Conservation (phyloP, 2,113 vertebrate genomes). For the Anhinga rufa region DNA sequence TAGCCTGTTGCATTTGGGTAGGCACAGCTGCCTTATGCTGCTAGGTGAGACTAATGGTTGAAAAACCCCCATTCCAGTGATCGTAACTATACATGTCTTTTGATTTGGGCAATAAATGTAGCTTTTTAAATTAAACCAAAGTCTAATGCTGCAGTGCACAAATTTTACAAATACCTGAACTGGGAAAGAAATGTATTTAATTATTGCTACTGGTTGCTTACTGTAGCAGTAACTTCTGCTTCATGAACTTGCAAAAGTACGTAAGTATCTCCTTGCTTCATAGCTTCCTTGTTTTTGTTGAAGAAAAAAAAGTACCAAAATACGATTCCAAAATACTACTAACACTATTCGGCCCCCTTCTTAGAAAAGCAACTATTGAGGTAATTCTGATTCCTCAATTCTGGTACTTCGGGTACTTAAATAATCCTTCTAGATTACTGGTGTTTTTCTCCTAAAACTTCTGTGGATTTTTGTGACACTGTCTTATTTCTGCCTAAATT, state of each 20-base stretch:
- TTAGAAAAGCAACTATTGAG: not conserved
- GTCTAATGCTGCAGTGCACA: not conserved
- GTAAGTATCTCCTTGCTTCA: not conserved
- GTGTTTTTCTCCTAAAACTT: not conserved
- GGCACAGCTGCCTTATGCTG: not conserved
- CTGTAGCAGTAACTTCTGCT: not conserved
- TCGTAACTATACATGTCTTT: accelerated
- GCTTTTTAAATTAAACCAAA: not conserved
- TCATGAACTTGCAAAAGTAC: not conserved
- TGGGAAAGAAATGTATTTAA: not conserved
- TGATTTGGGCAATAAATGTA: not conserved
- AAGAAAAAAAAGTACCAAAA: not conserved
- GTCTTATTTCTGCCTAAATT: not conserved
- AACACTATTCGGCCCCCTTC: not conserved
- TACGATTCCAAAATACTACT: not conserved
- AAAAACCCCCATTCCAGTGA: not conserved
- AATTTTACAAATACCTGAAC: not conserved
- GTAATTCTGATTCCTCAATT: not conserved
- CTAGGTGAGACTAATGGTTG: not conserved
- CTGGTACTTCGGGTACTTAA: not conserved
- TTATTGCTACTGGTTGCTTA: not conserved
- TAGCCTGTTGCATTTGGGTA: not conserved
- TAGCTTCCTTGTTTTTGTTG: not conserved
- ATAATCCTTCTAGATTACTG: not conserved
- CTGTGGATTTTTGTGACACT: not conserved